phyloP scores from a whole-genome alignment of 2,113 vertebrate species.

The Coturnix japonica region DNA sequence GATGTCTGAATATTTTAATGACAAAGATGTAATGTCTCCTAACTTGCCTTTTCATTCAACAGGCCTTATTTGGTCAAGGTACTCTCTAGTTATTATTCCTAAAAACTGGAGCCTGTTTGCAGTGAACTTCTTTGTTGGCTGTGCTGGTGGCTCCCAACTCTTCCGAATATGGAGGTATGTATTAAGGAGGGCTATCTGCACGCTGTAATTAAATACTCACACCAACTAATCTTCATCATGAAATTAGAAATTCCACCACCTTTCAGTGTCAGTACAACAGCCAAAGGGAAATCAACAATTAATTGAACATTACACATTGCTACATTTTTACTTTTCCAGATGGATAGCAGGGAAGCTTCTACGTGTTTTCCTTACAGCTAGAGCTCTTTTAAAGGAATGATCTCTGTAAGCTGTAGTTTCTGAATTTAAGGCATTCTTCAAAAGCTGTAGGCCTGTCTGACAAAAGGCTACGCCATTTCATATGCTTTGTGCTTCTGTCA shows the following conservation, averaged over 20 bases:
- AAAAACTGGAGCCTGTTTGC: conserved; percentile 98
- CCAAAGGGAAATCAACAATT: neutral
- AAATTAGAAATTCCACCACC: neutral
- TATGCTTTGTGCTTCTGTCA: neutral
- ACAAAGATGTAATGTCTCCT: neutral
- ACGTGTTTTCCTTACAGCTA: neutral
- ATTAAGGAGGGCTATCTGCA: neutral
- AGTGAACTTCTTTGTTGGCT: conserved; percentile 96
- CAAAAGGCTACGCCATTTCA: neutral
- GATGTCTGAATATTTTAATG: neutral
- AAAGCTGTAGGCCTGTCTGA: neutral
- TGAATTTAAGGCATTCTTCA: neutral
- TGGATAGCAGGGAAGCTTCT: neutral
- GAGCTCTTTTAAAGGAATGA: neutral
- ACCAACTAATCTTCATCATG: neutral
- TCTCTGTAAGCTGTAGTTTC: neutral
- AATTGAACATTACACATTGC: neutral
- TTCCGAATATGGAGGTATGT: conserved; percentile 94
- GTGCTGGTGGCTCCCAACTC: conserved; percentile 90
- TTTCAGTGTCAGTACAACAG: neutral
- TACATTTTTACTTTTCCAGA: neutral
- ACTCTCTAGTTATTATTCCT: conserved; percentile 97
- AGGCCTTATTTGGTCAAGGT: conserved; percentile 98
- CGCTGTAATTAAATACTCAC: neutral
- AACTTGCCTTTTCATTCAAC: conserved; percentile 36